Evolutionary conservation across 2,113 vertebrate species (phyloP).

Genomic region (Damaliscus lunatus): DNA sequence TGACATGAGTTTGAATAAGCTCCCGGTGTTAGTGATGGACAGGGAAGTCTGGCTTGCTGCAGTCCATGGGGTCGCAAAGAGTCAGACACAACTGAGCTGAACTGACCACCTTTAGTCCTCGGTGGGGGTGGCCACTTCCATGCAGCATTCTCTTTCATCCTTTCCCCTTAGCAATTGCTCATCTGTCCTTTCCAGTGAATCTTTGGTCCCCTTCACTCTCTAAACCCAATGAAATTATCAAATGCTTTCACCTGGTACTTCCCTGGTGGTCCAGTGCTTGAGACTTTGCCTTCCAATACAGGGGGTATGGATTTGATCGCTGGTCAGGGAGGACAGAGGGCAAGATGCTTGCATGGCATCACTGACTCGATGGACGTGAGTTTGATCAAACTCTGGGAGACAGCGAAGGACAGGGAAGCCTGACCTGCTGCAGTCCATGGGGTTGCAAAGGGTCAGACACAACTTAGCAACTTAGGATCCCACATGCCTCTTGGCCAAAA

Average conservation of each 20-base stretch:
- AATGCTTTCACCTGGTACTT: neutral
- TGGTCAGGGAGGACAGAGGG: neutral
- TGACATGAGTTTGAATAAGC: neutral
- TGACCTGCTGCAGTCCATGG: neutral
- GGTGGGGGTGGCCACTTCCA: neutral
- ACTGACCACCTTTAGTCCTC: neutral
- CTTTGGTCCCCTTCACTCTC: neutral
- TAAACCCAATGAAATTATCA: neutral
- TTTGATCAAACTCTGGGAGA: neutral
- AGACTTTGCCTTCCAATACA: neutral
- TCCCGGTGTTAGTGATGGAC: fast-evolving
- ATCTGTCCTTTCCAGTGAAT: neutral
- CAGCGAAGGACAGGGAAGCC: neutral
- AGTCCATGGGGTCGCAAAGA: neutral
- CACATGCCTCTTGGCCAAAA: neutral
- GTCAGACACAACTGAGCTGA: neutral
- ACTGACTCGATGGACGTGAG: neutral
- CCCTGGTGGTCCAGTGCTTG: neutral
- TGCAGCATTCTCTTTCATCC: neutral
- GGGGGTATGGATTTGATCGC: neutral
- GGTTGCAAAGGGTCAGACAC: neutral
- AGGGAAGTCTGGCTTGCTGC: neutral
- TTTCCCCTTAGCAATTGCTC: neutral
- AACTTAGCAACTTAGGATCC: neutral
- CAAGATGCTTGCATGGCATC: neutral